A percentile compares a stretch with the other conserved stretches of the same genome.
phyloP scores from a whole-genome alignment of 2,888 invertebrate genomes.

The Calephelis perditalis region DNA sequence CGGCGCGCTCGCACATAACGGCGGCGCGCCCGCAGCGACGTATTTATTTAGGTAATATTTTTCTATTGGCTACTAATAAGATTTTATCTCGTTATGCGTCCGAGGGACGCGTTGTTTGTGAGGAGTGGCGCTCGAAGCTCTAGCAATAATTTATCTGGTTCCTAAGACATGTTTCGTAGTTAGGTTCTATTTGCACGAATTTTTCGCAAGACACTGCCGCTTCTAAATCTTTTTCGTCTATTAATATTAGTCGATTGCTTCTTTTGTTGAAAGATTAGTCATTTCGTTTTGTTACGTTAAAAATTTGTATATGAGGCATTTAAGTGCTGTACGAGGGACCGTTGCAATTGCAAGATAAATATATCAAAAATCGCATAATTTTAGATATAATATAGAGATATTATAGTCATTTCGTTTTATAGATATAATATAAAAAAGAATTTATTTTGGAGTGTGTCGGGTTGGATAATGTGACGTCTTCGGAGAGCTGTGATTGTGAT shows the following conservation, averaged over 20 bases:
- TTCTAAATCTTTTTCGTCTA: slow-evolving; percentile 55
- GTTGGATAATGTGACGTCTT: slow-evolving; percentile 73
- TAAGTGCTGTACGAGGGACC: slow-evolving; percentile 75
- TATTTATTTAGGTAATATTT: slow-evolving; percentile 78
- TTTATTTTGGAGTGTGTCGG: slow-evolving; percentile 74
- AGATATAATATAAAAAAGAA: slow-evolving; percentile 72
- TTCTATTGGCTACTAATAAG: slow-evolving; percentile 77
- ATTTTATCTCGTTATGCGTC: slow-evolving; percentile 68
- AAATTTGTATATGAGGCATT: slow-evolving; percentile 74
- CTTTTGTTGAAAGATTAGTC: slow-evolving; percentile 58
- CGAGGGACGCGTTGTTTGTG: slow-evolving; percentile 41
- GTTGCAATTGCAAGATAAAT: slow-evolving; percentile 78
- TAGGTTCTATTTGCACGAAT: slow-evolving; percentile 75
- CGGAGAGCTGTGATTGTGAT: slow-evolving; percentile 76
- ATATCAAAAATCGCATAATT: slow-evolving; percentile 77
- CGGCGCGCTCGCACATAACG: slow-evolving; percentile 45
- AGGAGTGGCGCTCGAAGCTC: slow-evolving; percentile 61
- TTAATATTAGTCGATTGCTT: slow-evolving; percentile 58
- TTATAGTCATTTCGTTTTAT: slow-evolving; percentile 76
- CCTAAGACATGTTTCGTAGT: slow-evolving; percentile 77
- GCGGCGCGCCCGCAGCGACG: slow-evolving; percentile 45
- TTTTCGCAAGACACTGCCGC: slow-evolving; percentile 74
- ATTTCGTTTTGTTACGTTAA: slow-evolving; percentile 58
- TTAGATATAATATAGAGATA: slow-evolving; percentile 75
- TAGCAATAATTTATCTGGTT: slow-evolving; percentile 78